Evolutionary conservation across 2,888 invertebrate species (phyloP), one percentile per base, ranked within the genome.

Genomic region (Diadegma fenestrale): DNA sequence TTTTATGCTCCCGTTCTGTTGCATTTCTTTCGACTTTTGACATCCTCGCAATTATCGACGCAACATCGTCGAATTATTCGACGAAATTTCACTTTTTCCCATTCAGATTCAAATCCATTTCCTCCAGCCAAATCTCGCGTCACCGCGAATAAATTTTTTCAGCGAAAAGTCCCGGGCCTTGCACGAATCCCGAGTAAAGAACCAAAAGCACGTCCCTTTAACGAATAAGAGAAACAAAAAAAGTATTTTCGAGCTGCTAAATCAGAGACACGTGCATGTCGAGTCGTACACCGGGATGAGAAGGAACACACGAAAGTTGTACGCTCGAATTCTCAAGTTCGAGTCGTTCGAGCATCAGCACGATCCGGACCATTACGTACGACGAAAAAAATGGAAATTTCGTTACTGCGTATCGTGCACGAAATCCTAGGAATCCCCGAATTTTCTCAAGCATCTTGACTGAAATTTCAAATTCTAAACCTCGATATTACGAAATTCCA

Each of bases 281-380:
- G 22, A n/a, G n/a, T 54, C 66, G 77, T 37, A 14, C 14, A 54
- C 22, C 33, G 66, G 41, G 54, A n/a, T n/a, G n/a, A n/a, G n/a
- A n/a, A 43, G 68, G 69, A 5, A 66, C 58, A 19, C 76, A 43
- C 76, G 66, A 81, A 48, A 63, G 45, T 68, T 69, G 41, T 68
- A 85, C 78, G 81, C 78, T 81, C 61, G 72, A 73, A 48, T 78
- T 85, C 84, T 68, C 51, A 66, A 85, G 73, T 81, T 81, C 72
- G 76, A 71, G 80, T 85, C 84, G 73, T 81, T 85, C 82, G 79
- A 75, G 85, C 85, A 76, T 85, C 82, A 75, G 78, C 51, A 33
- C 33, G 14, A 48, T 69, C 58, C 78, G 84, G 78, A 78, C 77
- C 72, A 85, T 85, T 81, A 78, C 77, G 30, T 26, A 51, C 68